Base-by-base conservation (phyloP, 2,797 vertebrate species). In the Alfaro cultratus region DNA sequence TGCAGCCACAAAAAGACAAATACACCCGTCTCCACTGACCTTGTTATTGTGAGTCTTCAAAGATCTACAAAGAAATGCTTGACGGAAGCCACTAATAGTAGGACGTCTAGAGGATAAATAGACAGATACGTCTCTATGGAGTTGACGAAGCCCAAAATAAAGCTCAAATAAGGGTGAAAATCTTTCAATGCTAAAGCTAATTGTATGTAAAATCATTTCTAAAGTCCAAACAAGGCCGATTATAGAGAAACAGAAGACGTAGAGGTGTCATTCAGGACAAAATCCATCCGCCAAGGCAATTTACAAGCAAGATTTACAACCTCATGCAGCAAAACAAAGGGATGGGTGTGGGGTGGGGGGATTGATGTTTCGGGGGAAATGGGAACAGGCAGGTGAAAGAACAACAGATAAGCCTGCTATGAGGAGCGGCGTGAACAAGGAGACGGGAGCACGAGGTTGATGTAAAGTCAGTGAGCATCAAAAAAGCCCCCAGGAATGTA, bases 401-500 rank as follows among this genome's bases (percentile, higher is more conserved):
- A 74, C 3, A 51, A 80, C 53, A 80, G 75, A 84, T 81, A 80
- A 89, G 84, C 60, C 73, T 36, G 79, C 79, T 72, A 68, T 80
- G 77, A 87, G 76, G 84, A 89, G 82, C 75, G 1, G 86, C 4
- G 85, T 78, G 87, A 89, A 92, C 90, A 86, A 83, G 90, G 46
- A 72, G 77, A 88, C 84, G 83, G 84, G 79, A 90, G 86, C 92
- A 86, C 85, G 91, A 93, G 93, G 93, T 94, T 93, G 94, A 93
- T 92, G 90, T 92, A 91, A 92, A 95, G 94, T 94, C 93, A 89
- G 89, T 41, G 83, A 94, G 86, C 87, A 79, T 91, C 92, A 87
- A 82, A 94, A 76, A 95, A 94, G 94, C 93, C 92, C 89, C 87
- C 83, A 92, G 94, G 95, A 95, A 94, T 94, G 94, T 90, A 88